A percentile compares a stretch with the other conserved stretches of the same genome.
These are phyloP conservation scores for Mus minutoides DNA, from an alignment of 2,797 vertebrate genomes.

Conservation along the genomic window DNA sequence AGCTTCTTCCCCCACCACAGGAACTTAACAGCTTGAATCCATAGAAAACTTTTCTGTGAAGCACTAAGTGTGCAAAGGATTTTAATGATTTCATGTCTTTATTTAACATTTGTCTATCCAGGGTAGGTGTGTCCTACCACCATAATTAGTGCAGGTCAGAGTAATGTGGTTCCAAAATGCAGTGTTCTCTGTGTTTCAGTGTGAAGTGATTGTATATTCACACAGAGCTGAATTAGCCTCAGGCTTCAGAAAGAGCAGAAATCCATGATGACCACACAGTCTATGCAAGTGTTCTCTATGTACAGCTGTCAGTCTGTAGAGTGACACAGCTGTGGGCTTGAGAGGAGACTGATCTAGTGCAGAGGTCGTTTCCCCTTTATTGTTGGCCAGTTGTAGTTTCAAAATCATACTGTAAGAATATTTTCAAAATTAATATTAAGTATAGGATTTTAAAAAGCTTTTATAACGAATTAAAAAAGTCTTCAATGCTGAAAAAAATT, in stretches of 20 bases:
- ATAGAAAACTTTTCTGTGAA: conserved; percentile 51
- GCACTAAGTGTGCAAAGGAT: conserved; percentile 57
- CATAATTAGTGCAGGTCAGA: conserved; percentile 59
- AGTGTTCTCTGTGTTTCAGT: conserved; percentile 34
- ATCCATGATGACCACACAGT: neutral
- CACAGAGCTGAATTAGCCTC: conserved; percentile 18
- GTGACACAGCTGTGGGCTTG: neutral
- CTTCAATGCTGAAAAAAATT: conserved; percentile 34
- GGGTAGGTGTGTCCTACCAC: conserved; percentile 49
- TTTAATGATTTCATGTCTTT: conserved; percentile 69
- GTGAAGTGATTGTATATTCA: neutral
- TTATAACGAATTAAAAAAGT: conserved; percentile 18
- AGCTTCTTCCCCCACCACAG: neutral
- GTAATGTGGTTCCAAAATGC: neutral
- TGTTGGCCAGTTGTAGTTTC: neutral
- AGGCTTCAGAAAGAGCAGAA: conserved; percentile 24
- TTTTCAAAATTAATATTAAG: conserved; percentile 61
- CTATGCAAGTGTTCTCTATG: neutral
- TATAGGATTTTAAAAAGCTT: conserved; percentile 41
- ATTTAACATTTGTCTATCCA: conserved; percentile 65
- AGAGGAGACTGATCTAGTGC: conserved; percentile 61
- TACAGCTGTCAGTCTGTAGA: neutral
- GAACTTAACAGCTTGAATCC: conserved; percentile 59
- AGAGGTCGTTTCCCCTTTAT: conserved; percentile 55
- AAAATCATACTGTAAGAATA: conserved; percentile 54